phyloP scores from a whole-genome alignment of 2,888 invertebrate genomes.

The Eilema caniola region DNA sequence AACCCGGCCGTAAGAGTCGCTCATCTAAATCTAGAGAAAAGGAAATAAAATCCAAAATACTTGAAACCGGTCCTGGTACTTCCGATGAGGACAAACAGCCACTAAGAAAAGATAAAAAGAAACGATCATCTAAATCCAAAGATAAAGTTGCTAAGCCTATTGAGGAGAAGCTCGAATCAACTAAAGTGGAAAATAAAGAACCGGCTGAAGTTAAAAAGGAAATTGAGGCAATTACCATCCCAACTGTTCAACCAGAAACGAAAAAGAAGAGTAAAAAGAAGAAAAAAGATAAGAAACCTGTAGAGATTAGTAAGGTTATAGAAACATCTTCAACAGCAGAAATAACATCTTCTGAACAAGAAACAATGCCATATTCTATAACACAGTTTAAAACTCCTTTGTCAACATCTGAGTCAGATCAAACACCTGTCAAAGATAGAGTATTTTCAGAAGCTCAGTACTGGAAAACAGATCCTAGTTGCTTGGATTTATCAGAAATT shows the following conservation, averaged over 20 bases:
- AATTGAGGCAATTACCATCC: conserved; percentile 20
- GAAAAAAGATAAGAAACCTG: conserved; percentile 67
- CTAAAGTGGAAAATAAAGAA: conserved; percentile 30
- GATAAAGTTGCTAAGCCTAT: conserved; percentile 54
- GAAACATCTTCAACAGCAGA: conserved; percentile 51
- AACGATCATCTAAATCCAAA: conserved; percentile 67
- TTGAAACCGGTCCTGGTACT: conserved; percentile 53
- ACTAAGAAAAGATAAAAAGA: conserved; percentile 74
- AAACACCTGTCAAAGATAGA: conserved; percentile 80
- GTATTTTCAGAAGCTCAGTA: conserved; percentile 79
- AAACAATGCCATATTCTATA: conserved; percentile 25
- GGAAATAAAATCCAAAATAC: conserved; percentile 62
- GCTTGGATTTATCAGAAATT: conserved; percentile 64
- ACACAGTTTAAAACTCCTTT: conserved; percentile 57
- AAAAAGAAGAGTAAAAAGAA: conserved; percentile 75
- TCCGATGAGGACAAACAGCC: conserved; percentile 67
- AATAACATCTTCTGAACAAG: conserved; percentile 54
- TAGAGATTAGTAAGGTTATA: conserved; percentile 37
- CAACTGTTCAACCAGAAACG: conserved; percentile 47
- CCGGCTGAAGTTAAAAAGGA: conserved; percentile 35
- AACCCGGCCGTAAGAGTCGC: conserved; percentile 64
- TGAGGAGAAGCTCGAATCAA: conserved; percentile 37
- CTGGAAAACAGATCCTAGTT: conserved; percentile 76
- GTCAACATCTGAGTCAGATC: conserved; percentile 76
- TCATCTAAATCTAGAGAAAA: conserved; percentile 78